Base-by-base conservation (phyloP, 1,140 invertebrate genomes). In the Diabrotica virgifera region DNA sequence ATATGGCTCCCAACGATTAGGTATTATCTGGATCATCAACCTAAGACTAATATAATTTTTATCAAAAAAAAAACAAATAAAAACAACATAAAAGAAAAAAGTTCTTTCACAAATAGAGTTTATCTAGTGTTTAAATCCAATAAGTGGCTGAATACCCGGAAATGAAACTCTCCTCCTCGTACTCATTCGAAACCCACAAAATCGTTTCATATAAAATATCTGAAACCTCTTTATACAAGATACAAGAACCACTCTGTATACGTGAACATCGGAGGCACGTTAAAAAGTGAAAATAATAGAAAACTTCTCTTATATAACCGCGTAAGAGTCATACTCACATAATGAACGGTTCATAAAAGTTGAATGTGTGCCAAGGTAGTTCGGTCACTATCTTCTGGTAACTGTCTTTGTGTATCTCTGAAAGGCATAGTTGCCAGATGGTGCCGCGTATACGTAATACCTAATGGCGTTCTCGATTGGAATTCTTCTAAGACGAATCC, bases 211-310 rank as follows among this genome's bases (percentile, higher is more conserved):
- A 24, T 24, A 24, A 24, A n/a, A n/a, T n/a, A n/a, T 24, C 24
- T 24, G 1, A 24, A 24, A 24, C 1, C 24, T 24, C 24, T 24
- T 24, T 46, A 46, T 46, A 46, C 4, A 46, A 10, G 40, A 46
- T 46, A 46, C 4, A 46, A 10, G 40, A n/a, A 46, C 4, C 40
- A 46, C 40, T 10, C 40, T 46, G 40, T 46, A 46, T 46, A 54
- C 4, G 60, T 62, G 53, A 57, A 67, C 68, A 69, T 71, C 67
- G 70, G 69, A 73, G 70, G 63, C 65, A 66, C 71, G 65, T 73
- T 72, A 73, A 76, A 77, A 77, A 77, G 76, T 77, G 76, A 77
- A 77, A 77, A 77, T 73, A 77, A 75, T 77, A 77, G 75, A 77
- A 77, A 77, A 76, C 69, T 64, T 67, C 68, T 69, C 72, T 77